A percentile compares a stretch with the other conserved stretches of the same genome.
Conservation (phyloP, 2,797 vertebrate genomes). For the Nannoperca obscura region DNA sequence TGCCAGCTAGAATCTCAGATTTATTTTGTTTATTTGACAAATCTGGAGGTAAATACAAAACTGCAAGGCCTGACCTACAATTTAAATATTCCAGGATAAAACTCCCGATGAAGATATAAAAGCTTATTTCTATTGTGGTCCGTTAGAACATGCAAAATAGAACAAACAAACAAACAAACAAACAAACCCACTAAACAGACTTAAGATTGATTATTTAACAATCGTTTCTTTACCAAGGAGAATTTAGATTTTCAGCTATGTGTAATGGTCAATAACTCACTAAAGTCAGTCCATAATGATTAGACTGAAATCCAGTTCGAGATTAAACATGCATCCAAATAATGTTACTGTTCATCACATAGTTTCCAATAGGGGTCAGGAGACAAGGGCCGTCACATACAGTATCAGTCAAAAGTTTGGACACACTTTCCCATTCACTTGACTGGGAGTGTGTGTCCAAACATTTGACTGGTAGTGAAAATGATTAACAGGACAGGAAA, state of each 20-base stretch:
- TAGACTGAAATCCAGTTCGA: slow-evolving; percentile 19
- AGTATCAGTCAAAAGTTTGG: no score
- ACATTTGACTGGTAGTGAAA: not conserved
- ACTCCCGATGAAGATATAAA: not conserved
- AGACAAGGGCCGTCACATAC: not conserved
- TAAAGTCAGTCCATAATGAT: not conserved
- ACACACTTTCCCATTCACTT: no score
- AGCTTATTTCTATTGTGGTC: not conserved
- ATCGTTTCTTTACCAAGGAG: not conserved
- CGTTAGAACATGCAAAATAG: not conserved
- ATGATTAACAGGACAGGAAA: slow-evolving; percentile 1
- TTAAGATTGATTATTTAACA: not conserved
- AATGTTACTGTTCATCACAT: not conserved
- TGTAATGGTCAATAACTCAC: not conserved
- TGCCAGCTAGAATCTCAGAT: slow-evolving; percentile 27
- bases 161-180: no score
- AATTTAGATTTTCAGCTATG: not conserved
- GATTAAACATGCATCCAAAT: slow-evolving; percentile 12
- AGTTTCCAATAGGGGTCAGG: not conserved
- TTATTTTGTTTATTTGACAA: not conserved
- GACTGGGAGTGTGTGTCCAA: no score
- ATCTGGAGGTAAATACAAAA: not conserved
- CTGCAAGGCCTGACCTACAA: not conserved
- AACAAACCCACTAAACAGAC: not conserved
- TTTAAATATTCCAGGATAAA: not conserved